Evolutionary conservation across 2,113 vertebrate species (phyloP).

Genomic region (Oryzias melastigma): DNA sequence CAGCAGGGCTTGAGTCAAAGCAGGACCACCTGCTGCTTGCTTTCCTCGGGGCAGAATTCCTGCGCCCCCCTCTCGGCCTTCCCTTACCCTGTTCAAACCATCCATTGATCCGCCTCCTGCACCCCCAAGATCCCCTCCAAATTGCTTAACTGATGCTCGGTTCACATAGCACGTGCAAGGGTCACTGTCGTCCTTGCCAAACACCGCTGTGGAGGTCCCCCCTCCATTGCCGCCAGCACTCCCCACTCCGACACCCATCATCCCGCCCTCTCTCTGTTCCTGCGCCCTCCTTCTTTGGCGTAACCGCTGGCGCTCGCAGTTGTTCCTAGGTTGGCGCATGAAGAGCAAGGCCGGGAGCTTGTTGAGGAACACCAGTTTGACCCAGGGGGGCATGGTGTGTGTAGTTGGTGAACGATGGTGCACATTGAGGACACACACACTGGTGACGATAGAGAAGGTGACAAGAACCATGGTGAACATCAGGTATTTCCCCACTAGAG

Average conservation of each 20-base stretch:
- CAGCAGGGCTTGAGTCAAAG: constrained; percentile 74
- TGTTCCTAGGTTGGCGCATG: constrained; percentile 91
- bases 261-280: constrained; percentile 74
- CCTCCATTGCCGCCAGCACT: constrained; percentile 43
- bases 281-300: constrained; percentile 80
- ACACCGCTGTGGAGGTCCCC: constrained; percentile 52
- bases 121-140: constrained; percentile 71
- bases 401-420: constrained; percentile 96
- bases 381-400: constrained; percentile 97
- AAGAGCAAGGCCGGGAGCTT: constrained; percentile 90
- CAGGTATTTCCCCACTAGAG: constrained; percentile 93
- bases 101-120: constrained; percentile 71
- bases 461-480: constrained; percentile 99
- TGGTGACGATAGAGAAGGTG: constrained; percentile 95
- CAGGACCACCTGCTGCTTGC: constrained; percentile 60
- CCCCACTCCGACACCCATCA: constrained; percentile 66
- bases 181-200: constrained; percentile 64
- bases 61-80: constrained; percentile 61
- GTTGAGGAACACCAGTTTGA: constrained; percentile 89
- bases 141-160: constrained; percentile 80
- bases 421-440: constrained; percentile 94
- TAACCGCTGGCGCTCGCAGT: constrained; percentile 87
- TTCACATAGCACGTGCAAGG: constrained; percentile 88
- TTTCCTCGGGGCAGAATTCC: constrained; percentile 66
- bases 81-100: constrained; percentile 78